Percentiles rank a stretch among this genome's conserved stretches.
Conservation (phyloP, 2,797 vertebrate species). For the Labroides dimidiatus region DNA sequence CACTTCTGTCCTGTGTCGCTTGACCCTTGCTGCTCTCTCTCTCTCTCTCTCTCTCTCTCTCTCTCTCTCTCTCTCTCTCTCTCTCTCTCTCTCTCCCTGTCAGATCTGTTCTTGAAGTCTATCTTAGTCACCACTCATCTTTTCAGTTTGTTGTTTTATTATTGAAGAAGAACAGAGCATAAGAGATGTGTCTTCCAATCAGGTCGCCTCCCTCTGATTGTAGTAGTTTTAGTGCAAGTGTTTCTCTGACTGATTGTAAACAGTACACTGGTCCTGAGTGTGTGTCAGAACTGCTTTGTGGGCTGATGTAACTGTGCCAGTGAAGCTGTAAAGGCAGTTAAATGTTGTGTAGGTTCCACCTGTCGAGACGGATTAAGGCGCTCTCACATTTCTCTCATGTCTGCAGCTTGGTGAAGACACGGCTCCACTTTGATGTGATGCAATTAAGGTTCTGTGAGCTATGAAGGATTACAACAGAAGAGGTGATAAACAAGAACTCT, state of each 20-base stretch:
- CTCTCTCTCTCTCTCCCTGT: too few relatives aligned
- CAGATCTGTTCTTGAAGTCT: too few relatives aligned
- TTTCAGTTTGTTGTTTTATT: too few relatives aligned
- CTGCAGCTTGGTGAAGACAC: constrained; percentile 33
- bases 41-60: too few relatives aligned
- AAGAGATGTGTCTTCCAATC: neutral
- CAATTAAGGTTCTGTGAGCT: constrained; percentile 51
- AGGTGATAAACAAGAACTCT: constrained; percentile 55
- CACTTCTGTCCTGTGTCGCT: too few relatives aligned
- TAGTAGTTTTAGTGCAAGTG: neutral
- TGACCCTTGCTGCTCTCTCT: too few relatives aligned
- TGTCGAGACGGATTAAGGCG: constrained; percentile 56
- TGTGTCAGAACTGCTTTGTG: constrained; percentile 18
- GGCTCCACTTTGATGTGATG: constrained; percentile 62
- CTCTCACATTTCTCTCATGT: constrained; percentile 37
- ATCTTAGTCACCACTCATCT: too few relatives aligned
- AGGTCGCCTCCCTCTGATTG: neutral
- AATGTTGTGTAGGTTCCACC: constrained; percentile 65
- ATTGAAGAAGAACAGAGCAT: too few relatives aligned
- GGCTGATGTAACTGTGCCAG: constrained; percentile 56
- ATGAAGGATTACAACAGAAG: constrained; percentile 48
- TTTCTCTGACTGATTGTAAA: neutral
- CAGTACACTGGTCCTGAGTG: neutral
- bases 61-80: too few relatives aligned
- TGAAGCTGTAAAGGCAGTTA: constrained; percentile 38